phyloP scores from a whole-genome alignment of 2,888 invertebrate species.

The Meloe dianella region DNA sequence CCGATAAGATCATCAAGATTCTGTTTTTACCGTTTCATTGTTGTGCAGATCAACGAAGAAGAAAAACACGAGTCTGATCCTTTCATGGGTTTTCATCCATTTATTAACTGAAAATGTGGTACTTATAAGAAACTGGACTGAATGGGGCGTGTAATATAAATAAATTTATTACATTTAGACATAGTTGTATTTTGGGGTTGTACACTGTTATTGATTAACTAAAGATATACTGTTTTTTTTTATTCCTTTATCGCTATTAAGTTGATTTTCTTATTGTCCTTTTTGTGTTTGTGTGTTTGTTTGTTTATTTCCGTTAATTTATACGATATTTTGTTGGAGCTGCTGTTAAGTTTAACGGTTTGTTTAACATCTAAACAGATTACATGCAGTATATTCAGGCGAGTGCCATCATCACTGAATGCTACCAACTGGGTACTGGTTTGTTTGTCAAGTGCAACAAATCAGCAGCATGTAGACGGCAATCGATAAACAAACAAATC shows the following conservation, averaged over 20 bases:
- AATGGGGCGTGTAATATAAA: slow-evolving; percentile 4
- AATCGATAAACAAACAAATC: too few relatives aligned
- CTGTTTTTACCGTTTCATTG: background rate
- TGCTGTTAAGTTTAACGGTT: background rate
- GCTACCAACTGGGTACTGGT: too few relatives aligned
- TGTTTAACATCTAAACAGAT: background rate
- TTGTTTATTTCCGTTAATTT: background rate
- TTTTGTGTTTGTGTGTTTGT: too few relatives aligned
- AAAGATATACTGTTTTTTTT: background rate
- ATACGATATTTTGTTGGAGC: background rate
- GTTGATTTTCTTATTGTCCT: background rate
- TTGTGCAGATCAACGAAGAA: background rate
- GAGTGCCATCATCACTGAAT: too few relatives aligned
- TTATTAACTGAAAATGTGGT: slow-evolving; percentile 3
- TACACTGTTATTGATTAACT: background rate
- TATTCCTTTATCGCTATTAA: background rate
- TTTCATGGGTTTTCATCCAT: background rate
- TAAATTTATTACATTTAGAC: background rate
- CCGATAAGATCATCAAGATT: background rate
- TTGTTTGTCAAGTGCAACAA: too few relatives aligned
- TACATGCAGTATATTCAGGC: background rate
- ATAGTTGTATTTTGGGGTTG: background rate
- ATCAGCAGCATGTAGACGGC: too few relatives aligned
- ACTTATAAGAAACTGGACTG: slow-evolving; percentile 4
- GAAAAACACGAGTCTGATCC: background rate